phyloP scores from a whole-genome alignment of 23 tunicate species.

The Halocynthia roretzi region DNA sequence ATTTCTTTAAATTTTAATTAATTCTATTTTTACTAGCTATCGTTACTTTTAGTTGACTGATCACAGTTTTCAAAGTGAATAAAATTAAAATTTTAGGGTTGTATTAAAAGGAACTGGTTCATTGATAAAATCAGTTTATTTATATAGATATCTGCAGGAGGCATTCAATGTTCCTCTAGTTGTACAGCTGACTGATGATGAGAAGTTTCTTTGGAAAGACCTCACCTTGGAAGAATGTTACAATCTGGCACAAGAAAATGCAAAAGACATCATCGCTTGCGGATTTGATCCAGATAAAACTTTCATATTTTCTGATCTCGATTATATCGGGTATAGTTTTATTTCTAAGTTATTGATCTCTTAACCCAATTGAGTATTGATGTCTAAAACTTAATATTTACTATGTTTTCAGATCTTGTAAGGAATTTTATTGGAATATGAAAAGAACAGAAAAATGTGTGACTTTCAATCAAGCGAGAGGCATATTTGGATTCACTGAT shows the following conservation, averaged over 20 bases:
- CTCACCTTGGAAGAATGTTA: conserved; percentile 77
- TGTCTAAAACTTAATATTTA: conserved; percentile 1
- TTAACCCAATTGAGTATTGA: not conserved
- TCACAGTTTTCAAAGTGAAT: no score
- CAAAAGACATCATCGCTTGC: conserved; percentile 95
- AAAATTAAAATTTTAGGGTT: no score
- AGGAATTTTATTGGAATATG: conserved; percentile 97
- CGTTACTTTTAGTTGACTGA: no score
- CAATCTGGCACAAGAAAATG: conserved; percentile 55
- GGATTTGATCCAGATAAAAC: conserved; percentile 98
- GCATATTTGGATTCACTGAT: conserved; percentile 95
- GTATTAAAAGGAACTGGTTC: not conserved
- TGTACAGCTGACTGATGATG: conserved; percentile 95
- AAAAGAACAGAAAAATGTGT: conserved; percentile 88
- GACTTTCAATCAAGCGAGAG: conserved; percentile 96
- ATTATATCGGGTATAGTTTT: conserved; percentile 64
- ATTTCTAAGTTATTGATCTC: not conserved
- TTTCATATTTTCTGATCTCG: conserved; percentile 93
- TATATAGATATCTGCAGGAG: conserved; percentile 73
- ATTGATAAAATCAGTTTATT: not conserved
- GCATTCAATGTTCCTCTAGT: conserved; percentile 94
- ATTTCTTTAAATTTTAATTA: no score
- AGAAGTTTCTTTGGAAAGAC: conserved; percentile 96
- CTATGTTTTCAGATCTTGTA: conserved; percentile 44
- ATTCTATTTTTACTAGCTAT: no score